phyloP scores from a whole-genome alignment of 1,140 invertebrate genomes.

The Arion vulgaris region DNA sequence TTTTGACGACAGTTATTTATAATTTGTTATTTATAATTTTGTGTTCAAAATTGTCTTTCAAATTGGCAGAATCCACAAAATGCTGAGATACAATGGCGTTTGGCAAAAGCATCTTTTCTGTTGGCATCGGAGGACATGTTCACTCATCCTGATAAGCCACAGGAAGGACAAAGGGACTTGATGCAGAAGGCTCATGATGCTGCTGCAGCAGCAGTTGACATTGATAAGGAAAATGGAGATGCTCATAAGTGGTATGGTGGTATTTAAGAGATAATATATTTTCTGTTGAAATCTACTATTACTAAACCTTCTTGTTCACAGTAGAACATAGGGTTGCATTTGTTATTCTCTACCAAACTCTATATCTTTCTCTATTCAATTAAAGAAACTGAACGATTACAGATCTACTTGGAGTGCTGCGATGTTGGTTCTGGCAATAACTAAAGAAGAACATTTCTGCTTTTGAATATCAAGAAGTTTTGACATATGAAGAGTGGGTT shows the following conservation, averaged over 20 bases:
- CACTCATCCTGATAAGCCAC: constrained; percentile 68
- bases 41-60: no score
- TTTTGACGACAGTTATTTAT: no score
- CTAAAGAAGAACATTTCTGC: no score
- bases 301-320: no score
- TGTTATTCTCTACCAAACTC: background rate
- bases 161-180: constrained; percentile 75
- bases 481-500: no score
- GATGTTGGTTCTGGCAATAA: no score
- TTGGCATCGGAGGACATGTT: constrained; percentile 74
- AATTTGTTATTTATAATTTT: no score
- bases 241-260: constrained; percentile 85
- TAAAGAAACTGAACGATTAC: no score
- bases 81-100: constrained; percentile 78
- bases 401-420: no score
- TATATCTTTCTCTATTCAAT: background rate
- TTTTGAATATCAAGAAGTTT: no score
- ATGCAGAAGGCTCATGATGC: constrained; percentile 77
- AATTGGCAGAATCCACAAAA: constrained; percentile 23
- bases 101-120: constrained; percentile 78
- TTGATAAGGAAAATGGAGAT: constrained; percentile 76
- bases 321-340: background rate
- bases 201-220: constrained; percentile 77
- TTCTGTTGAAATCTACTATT: background rate
- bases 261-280: no score